Evolutionary conservation across 2,888 invertebrate genomes (phyloP), one percentile per base, ranked within the genome.

Genomic region (Nemapogon koenigi): DNA sequence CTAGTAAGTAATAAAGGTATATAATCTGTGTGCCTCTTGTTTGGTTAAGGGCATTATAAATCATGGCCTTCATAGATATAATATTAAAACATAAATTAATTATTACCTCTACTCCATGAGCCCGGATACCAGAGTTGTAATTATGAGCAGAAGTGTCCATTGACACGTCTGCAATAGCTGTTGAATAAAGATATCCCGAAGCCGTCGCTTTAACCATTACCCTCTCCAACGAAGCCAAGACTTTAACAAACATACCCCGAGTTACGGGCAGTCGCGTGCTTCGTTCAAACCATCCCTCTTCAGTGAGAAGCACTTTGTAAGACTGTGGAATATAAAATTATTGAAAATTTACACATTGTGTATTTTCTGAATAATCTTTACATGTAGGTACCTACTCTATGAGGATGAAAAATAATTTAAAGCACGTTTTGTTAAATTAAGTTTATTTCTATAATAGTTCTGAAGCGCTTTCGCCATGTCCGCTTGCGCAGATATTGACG

Each of bases 161-260:
- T 15, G 87, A 85, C 0, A 98, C 89, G 55, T 95, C 93, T 41
- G 91, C 87, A 30, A 98, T 85, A 35, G 85, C 84, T 1, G 86
- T 83, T 1, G 81, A 73, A 41, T 85, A 84, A 44, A 89, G 83
- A 36, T 81, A 72, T 0, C 56, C 55, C 42, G 84, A 82, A 31
- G 84, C 83, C 1, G 92, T 88, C 1, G 95, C 96, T 37, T 94
- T 83, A 16, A 97, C 88, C 6, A 94, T 72, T 43, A 95, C 88
- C 8, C 88, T 83, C 50, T 92, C 88, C 8, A 99, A 67, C 51
- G 91, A 90, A 16, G 91, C 86, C 6, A 99, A 73, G 0, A 91
- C 91, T 43, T 84, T 87, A 81, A 99, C 83, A 42, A 99, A 82
- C 55, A 95, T 91, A 39, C 87, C 84, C 17, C 97, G 84, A 1